Conservation (phyloP, 2,888 invertebrate genomes). For the Lithophane ornitopus region DNA sequence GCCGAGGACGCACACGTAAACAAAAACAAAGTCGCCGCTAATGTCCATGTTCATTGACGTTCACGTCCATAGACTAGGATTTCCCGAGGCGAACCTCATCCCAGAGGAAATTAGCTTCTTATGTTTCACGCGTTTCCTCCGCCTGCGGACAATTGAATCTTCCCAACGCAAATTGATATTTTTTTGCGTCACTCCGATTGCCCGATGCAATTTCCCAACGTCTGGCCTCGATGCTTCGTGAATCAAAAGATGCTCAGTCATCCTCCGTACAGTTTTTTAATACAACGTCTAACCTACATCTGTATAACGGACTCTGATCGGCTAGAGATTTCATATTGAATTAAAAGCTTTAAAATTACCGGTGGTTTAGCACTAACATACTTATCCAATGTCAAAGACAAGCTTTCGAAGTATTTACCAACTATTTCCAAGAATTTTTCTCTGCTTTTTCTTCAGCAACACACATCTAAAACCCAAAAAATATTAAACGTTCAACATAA, state of each 20-base stretch:
- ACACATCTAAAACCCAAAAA: conserved; percentile 26
- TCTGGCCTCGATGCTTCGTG: conserved; percentile 62
- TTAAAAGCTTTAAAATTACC: conserved; percentile 49
- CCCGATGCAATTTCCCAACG: conserved; percentile 77
- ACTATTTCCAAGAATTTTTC: conserved; percentile 24
- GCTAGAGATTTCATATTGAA: conserved; percentile 62
- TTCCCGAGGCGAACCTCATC: conserved; percentile 79
- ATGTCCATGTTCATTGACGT: conserved; percentile 69
- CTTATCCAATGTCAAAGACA: conserved; percentile 27
- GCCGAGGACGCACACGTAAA: conserved; percentile 54
- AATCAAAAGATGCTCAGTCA: conserved; percentile 64
- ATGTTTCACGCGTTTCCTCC: conserved; percentile 80
- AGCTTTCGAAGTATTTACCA: conserved; percentile 20
- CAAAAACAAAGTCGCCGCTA: conserved; percentile 61
- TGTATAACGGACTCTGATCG: conserved; percentile 70
- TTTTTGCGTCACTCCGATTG: conserved; percentile 81
- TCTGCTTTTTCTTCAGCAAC: neutral
- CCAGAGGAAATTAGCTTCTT: conserved; percentile 87
- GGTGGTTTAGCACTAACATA: conserved; percentile 17
- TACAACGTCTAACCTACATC: conserved; percentile 71
- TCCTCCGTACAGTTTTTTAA: conserved; percentile 67
- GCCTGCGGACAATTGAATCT: conserved; percentile 82
- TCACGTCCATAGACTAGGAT: conserved; percentile 76
- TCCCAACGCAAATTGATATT: conserved; percentile 81
- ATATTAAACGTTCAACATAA: conserved; percentile 42